These are phyloP conservation scores for Hippocampus abdominalis DNA, from an alignment of 2,113 vertebrate species.

Conservation along the genomic window DNA sequence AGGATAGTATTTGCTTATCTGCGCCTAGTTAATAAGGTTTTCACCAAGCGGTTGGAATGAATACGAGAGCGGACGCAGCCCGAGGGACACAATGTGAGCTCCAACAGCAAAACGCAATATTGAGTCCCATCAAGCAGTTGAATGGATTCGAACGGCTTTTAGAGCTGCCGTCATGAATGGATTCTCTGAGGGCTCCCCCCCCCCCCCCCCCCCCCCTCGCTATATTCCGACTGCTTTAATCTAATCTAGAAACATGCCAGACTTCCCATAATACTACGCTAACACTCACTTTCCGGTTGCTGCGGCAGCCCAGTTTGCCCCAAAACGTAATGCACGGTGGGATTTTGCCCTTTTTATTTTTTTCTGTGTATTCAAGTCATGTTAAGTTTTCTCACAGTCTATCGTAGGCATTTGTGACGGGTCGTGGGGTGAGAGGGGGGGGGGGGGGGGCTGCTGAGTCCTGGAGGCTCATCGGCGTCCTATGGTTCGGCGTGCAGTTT, in stretches of 20 bases:
- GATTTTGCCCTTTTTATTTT: not conserved
- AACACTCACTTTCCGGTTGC: not conserved
- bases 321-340: not conserved
- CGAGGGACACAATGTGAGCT: conserved; percentile 8
- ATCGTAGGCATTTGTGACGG: not conserved
- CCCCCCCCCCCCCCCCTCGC: fast-evolving
- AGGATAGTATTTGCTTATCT: conserved; percentile 35
- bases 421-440: not conserved
- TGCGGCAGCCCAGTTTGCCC: not conserved
- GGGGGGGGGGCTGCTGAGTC: not conserved
- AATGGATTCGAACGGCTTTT: not conserved
- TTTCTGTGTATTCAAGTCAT: not conserved
- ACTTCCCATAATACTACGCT: not conserved
- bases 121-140: conserved; percentile 1
- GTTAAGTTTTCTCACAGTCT: not conserved
- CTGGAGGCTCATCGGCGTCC: not conserved
- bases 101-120: conserved; percentile 14
- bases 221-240: not conserved
- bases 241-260: not conserved
- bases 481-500: not conserved
- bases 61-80: conserved; percentile 26
- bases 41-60: conserved; percentile 23
- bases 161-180: not conserved
- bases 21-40: conserved; percentile 33
- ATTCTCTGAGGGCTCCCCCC: not conserved